Base-by-base conservation (phyloP, 2,113 vertebrate genomes). In the Neotoma lepida region DNA sequence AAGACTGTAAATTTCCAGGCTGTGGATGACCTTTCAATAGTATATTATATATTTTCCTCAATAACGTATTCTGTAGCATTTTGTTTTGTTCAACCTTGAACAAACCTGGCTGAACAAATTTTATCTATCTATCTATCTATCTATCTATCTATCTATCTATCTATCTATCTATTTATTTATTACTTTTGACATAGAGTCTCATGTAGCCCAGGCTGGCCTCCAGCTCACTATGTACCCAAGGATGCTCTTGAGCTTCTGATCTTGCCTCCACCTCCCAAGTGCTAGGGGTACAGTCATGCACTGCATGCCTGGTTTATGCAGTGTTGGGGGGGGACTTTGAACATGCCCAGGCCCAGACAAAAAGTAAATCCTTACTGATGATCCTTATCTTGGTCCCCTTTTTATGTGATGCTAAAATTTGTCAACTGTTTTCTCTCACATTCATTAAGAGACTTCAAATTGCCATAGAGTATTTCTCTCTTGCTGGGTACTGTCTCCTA, bases 401-500 rank as follows among this genome's bases (percentile, higher is more conserved):
- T 80, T 12, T 9, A n/a, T 30, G 18, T 56, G 78, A 54, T n/a
- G 78, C 51, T 56, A 56, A 63, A 44, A 44, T 63, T 39, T 63
- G 22, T 30, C 9, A 63, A 33, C 26, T 15, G 2, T 30, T 17
- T 63, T 41, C 56, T 63, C 81, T 84, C 81, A 44, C 26, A 33
- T 20, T 56, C 22, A 80, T 2, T 26, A 51, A 41, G n/a, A 17
- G 39, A 63, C 39, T 39, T 44, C n/a, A 41, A 15, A 15, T 39
- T 4, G 35, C 35, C 51, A 26, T 14, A 26, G 5, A 7, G 35
- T 20, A 26, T 54, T 61, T 54, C 41, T 41, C 56, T n/a, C n/a
- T 61, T 0, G 0, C n/a, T 2, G 14, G 18, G n/a, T 41, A 41
- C n/a, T 18, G n/a, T 4, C n/a, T 63, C 14, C 56, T 17, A 9